Conservation (phyloP, 2,888 invertebrate species). For the Nycteola revayana region DNA sequence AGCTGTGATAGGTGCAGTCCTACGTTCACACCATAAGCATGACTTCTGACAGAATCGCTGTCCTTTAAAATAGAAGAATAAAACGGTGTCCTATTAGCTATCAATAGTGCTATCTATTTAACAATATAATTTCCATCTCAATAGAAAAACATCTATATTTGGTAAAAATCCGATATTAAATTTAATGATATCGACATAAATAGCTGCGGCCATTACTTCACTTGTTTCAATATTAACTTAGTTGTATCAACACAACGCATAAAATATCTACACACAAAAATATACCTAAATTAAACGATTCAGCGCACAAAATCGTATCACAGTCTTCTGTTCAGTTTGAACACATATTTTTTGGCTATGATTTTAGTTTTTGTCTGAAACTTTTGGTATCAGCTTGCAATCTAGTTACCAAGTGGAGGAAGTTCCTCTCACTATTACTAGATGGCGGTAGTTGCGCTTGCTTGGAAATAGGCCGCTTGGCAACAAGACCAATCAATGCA, state of each 20-base stretch:
- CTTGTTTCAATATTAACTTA: slow-evolving; percentile 43
- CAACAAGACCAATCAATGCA: slow-evolving; percentile 34
- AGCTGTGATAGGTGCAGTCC: no score
- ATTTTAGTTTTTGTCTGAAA: slow-evolving; percentile 15
- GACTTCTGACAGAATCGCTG: no score
- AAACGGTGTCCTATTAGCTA: no score
- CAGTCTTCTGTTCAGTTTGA: slow-evolving; percentile 2
- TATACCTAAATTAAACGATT: not conserved
- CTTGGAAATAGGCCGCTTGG: slow-evolving; percentile 21
- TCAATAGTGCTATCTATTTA: no score
- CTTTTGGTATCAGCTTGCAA: slow-evolving; percentile 14
- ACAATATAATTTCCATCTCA: slow-evolving; percentile 4
- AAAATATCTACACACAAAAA: slow-evolving; percentile 11
- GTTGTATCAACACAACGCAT: slow-evolving; percentile 29
- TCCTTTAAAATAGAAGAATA: no score
- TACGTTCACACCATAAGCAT: no score
- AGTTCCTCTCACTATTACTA: slow-evolving; percentile 27
- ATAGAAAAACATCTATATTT: slow-evolving; percentile 12
- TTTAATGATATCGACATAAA: slow-evolving; percentile 38
- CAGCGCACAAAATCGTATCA: slow-evolving; percentile 10
- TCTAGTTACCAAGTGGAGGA: slow-evolving; percentile 5
- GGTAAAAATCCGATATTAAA: slow-evolving; percentile 24
- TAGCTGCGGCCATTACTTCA: slow-evolving; percentile 40
- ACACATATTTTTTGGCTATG: slow-evolving; percentile 13
- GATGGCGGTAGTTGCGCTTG: slow-evolving; percentile 44